phyloP scores from a whole-genome alignment of 2,113 vertebrate species.

The Tricholaema leucomelas region DNA sequence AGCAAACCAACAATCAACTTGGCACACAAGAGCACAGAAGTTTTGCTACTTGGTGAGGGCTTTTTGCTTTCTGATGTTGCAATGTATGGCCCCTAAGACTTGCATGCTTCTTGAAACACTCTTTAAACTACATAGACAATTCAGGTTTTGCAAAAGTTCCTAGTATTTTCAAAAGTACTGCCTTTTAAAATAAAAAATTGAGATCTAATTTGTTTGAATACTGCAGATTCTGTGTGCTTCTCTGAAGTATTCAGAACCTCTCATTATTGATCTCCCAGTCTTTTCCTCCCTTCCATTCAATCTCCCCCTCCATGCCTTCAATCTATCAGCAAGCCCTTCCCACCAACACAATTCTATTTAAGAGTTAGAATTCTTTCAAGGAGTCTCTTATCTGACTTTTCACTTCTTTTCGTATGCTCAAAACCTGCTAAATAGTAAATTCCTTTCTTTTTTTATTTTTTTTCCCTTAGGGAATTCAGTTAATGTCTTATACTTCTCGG shows the following conservation, averaged over 20 bases:
- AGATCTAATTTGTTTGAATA: neutral
- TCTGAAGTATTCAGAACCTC: neutral
- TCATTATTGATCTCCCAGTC: neutral
- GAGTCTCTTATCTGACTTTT: neutral
- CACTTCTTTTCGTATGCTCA: neutral
- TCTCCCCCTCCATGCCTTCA: rapidly evolving
- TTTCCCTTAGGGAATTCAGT: neutral
- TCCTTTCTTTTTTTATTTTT: neutral
- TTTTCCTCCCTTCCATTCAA: neutral
- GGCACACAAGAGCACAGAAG: rapidly evolving
- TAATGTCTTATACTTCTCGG: neutral
- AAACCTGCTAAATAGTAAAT: neutral
- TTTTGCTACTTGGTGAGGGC: neutral
- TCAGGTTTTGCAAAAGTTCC: neutral
- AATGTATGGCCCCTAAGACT: no score
- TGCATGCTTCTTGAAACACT: neutral
- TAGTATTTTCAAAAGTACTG: neutral
- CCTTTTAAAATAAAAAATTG: neutral
- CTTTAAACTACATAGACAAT: neutral
- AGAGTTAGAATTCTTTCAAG: neutral
- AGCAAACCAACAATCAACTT: neutral
- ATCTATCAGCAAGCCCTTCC: neutral
- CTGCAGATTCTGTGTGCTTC: neutral
- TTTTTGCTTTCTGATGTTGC: neutral
- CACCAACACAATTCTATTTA: neutral